Percentiles rank a stretch among this genome's conserved stretches.
Conservation (phyloP, 2,113 vertebrate species). For the Mungos mungo region DNA sequence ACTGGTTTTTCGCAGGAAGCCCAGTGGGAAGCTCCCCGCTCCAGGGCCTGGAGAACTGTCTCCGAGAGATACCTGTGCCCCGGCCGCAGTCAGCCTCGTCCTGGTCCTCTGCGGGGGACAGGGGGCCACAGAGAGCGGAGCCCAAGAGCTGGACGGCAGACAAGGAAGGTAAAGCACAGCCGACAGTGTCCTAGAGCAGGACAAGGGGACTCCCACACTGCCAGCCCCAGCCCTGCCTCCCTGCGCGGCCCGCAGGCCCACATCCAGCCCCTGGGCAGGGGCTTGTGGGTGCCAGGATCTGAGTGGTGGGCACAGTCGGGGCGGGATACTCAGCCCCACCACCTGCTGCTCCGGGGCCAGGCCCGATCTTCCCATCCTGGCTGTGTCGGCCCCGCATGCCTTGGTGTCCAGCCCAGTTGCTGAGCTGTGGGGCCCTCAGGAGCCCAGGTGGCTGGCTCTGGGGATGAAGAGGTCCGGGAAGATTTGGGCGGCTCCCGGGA, state of each 20-base stretch:
- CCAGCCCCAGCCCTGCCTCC: rapidly evolving
- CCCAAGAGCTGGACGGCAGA: background rate
- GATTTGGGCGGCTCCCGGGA: background rate
- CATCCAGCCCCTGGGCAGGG: background rate
- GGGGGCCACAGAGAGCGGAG: background rate
- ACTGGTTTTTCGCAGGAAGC: constrained; percentile 51
- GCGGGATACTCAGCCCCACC: rapidly evolving
- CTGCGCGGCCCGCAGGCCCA: background rate
- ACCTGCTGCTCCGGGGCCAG: rapidly evolving
- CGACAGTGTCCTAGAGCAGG: background rate
- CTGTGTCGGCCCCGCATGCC: rapidly evolving
- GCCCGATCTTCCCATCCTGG: background rate
- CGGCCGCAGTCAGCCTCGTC: background rate
- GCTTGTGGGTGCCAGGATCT: rapidly evolving
- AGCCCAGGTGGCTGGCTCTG: background rate
- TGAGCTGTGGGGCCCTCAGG: background rate
- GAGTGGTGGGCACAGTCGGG: rapidly evolving
- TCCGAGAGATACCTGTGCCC: constrained; percentile 52
- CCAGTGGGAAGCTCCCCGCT: constrained; percentile 44
- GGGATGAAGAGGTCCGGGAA: background rate
- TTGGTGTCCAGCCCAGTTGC: background rate
- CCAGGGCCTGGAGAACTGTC: constrained; percentile 70
- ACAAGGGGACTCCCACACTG: rapidly evolving
- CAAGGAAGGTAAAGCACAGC: constrained; percentile 55
- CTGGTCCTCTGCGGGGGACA: background rate